Evolutionary conservation across 2,888 invertebrate genomes (phyloP).

Genomic region (Eilema caniola): DNA sequence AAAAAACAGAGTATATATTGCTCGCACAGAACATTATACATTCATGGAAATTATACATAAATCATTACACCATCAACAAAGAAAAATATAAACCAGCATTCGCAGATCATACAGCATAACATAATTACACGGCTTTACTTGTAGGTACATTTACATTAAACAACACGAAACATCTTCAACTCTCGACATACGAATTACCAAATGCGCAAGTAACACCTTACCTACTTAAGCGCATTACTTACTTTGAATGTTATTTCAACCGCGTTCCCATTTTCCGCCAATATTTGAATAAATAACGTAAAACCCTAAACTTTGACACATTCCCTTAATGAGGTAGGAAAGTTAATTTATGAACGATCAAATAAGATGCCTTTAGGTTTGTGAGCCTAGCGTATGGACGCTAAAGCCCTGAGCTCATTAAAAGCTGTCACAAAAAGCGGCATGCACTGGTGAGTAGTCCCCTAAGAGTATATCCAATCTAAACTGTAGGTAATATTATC

Average conservation of each 20-base stretch:
- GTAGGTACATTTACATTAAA: background rate
- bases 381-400: constrained; percentile 58
- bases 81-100: background rate
- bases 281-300: constrained; percentile 45
- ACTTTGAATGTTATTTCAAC: constrained; percentile 35
- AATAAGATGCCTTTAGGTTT: constrained; percentile 61
- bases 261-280: constrained; percentile 29
- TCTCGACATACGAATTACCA: constrained; percentile 13
- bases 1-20: too few species aligned
- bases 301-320: constrained; percentile 49
- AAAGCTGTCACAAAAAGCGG: constrained; percentile 78
- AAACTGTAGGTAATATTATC: constrained; percentile 57
- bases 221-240: constrained; percentile 38
- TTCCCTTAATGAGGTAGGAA: constrained; percentile 52
- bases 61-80: background rate
- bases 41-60: background rate
- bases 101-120: background rate
- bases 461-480: constrained; percentile 60
- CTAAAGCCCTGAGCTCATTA: constrained; percentile 81
- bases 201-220: constrained; percentile 16
- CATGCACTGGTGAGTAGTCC: constrained; percentile 60
- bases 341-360: constrained; percentile 59
- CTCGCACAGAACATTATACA: too few species aligned
- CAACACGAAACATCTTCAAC: constrained; percentile 10
- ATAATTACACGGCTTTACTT: background rate